These are phyloP conservation scores for Mus minutoides DNA, from an alignment of 2,797 vertebrate species.

Conservation along the genomic window DNA sequence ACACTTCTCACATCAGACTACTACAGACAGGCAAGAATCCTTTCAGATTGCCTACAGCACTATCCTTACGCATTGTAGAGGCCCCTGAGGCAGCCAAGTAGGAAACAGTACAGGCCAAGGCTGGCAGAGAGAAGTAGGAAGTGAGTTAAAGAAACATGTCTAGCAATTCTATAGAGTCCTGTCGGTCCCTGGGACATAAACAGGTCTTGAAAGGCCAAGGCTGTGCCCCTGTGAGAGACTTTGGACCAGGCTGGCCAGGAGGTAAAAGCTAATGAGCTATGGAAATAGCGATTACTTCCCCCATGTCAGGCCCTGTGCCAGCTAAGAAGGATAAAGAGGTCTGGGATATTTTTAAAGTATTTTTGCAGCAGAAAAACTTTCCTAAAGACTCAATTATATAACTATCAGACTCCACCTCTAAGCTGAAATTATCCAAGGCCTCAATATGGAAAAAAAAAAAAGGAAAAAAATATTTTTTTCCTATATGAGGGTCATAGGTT, in stretches of 20 bases:
- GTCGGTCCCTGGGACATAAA: slow-evolving; percentile 62
- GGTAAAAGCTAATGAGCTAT: slow-evolving; percentile 73
- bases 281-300: slow-evolving; percentile 73
- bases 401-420: slow-evolving; percentile 77
- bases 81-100: slow-evolving; percentile 45
- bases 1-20: neutral
- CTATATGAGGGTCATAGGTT: slow-evolving; percentile 62
- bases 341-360: slow-evolving; percentile 79
- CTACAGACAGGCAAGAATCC: neutral
- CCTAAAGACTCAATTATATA: slow-evolving; percentile 83
- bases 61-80: slow-evolving; percentile 50
- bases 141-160: slow-evolving; percentile 63
- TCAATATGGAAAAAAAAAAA: slow-evolving; percentile 29
- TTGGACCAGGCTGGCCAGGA: slow-evolving; percentile 55
- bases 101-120: slow-evolving; percentile 48
- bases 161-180: slow-evolving; percentile 66
- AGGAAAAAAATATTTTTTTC: slow-evolving; percentile 39
- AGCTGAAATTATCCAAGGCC: slow-evolving; percentile 75
- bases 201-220: slow-evolving; percentile 66
- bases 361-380: slow-evolving; percentile 81
- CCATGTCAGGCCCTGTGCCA: slow-evolving; percentile 64
- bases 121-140: slow-evolving; percentile 62
- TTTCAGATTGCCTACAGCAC: slow-evolving; percentile 50
- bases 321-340: slow-evolving; percentile 73
- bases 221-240: slow-evolving; percentile 44